Base-by-base conservation (phyloP, 2,888 invertebrate genomes). In the Tiphia femorata region DNA sequence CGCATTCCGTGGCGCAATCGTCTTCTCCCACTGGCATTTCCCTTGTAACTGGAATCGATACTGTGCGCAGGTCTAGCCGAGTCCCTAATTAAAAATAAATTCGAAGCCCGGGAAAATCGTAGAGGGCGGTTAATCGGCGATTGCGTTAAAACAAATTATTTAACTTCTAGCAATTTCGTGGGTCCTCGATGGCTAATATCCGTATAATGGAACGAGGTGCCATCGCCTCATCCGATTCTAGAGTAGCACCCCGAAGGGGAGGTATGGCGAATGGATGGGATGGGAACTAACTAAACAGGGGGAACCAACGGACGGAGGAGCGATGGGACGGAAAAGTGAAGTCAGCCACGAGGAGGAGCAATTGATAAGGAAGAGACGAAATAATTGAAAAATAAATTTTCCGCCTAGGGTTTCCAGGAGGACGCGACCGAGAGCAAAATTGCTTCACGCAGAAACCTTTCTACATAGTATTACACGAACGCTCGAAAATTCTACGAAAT, bases 71-170 rank as follows among this genome's bases (percentile, higher is more conserved):
- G n/a, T n/a, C n/a, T n/a, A n/a, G 47, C 33, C 38, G 30, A n/a
- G n/a, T n/a, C 27, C 75, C 62, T 73, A 77, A 80, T 76, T 76
- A 76, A 78, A 79, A 76, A 77, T 71, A 80, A 78, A 79, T 79
- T 74, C 68, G 61, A n/a, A n/a, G n/a, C 57, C 60, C 49, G 58
- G 64, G 62, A 57, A 70, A 77, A 79, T 71, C 70, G 73, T 73
- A 75, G 75, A 72, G n/a, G n/a, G 60, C 69, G 72, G 72, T 79
- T 79, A 76, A 76, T 68, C 71, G 69, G 73, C 74, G 75, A 80
- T 82, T 73, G 72, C 75, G 77, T 79, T 80, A 76, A 77, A 81
- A 81, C 80, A 81, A 82, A 82, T 81, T 82, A 81, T 81, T 81
- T 75, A 79, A 81, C 79, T 80, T 76, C 80, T 74, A 75, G 80